Conservation (phyloP, 2,797 vertebrate genomes). For the Ctenopoma kingsleyae region DNA sequence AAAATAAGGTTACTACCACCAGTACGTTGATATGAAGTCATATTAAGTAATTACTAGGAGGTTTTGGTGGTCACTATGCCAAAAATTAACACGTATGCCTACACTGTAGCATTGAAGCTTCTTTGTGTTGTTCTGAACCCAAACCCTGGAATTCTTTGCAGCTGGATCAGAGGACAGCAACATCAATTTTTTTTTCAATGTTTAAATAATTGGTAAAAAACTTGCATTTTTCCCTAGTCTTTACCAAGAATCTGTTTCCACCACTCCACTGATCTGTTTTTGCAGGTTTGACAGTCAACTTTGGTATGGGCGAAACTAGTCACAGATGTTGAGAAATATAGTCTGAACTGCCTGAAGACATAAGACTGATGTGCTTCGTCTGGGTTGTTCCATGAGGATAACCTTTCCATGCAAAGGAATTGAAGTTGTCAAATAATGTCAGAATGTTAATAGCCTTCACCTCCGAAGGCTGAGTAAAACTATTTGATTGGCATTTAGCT, state of each 20-base stretch:
- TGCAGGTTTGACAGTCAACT: neutral
- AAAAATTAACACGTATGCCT: no score
- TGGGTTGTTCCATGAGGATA: neutral
- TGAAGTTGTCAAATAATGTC: conserved; percentile 23
- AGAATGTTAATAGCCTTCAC: conserved; percentile 20
- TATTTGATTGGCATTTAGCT: conserved; percentile 27
- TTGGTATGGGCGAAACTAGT: neutral
- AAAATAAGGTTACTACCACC: neutral
- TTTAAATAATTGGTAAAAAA: no score
- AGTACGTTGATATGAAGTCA: neutral
- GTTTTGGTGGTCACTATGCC: neutral
- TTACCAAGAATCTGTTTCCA: no score
- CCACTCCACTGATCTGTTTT: neutral
- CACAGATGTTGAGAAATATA: neutral
- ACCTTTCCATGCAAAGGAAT: conserved; percentile 16
- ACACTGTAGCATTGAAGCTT: neutral
- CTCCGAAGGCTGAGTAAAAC: conserved; percentile 7
- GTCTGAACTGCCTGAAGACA: neutral
- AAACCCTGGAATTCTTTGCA: neutral
- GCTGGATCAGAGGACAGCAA: neutral
- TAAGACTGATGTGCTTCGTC: neutral
- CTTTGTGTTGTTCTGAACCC: neutral
- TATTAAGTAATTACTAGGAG: neutral
- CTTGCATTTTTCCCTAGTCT: no score
- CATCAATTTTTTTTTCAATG: no score